Conservation (phyloP, 2,888 invertebrate species). For the Rhodophaea formosa region DNA sequence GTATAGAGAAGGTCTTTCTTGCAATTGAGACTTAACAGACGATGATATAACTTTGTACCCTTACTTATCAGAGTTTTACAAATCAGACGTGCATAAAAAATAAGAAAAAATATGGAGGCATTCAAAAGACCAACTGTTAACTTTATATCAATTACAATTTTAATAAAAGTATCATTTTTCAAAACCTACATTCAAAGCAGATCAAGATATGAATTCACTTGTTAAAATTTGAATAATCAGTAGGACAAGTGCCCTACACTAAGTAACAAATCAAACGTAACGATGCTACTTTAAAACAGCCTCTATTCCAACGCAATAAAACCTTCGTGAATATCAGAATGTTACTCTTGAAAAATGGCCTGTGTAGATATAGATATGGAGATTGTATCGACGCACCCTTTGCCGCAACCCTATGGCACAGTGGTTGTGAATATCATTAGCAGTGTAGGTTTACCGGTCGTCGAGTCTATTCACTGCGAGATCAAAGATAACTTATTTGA, state of each 20-base stretch:
- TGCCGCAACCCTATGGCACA: constrained; percentile 5
- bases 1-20: too few species aligned
- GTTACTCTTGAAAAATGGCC: too few species aligned
- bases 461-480: not conserved
- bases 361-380: not conserved
- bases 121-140: too few species aligned
- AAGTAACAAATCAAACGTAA: too few species aligned
- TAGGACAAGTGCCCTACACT: constrained; percentile 10
- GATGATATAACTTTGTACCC: too few species aligned
- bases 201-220: constrained; percentile 9
- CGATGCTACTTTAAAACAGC: too few species aligned
- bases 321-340: too few species aligned
- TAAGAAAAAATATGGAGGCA: too few species aligned
- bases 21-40: too few species aligned
- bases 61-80: too few species aligned
- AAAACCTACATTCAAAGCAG: not conserved
- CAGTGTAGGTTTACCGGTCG: constrained; percentile 10
- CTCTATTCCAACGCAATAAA: too few species aligned
- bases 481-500: constrained; percentile 3
- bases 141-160: not conserved
- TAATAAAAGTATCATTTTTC: not conserved
- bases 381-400: constrained; percentile 12
- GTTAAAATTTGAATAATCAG: constrained; percentile 16
- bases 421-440: constrained; percentile 19
- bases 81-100: too few species aligned